A percentile compares a stretch with the other conserved stretches of the same genome.
phyloP scores from a whole-genome alignment of 2,888 invertebrate genomes.

The Scaptomyza tumidula region DNA sequence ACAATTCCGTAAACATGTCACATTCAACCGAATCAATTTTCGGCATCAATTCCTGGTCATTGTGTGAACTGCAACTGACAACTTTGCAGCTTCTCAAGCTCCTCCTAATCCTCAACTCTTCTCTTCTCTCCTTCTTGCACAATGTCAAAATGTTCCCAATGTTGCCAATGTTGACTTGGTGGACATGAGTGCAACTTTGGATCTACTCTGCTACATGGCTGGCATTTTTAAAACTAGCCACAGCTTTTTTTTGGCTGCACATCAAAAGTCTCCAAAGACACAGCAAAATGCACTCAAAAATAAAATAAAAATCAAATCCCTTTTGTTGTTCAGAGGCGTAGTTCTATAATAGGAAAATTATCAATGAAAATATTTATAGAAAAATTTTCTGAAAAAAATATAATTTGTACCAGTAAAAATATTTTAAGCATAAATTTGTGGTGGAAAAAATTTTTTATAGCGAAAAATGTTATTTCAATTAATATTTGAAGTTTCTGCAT shows the following conservation, averaged over 20 bases:
- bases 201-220: constrained; percentile 42
- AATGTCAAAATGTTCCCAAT: constrained; percentile 1
- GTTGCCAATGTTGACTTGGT: constrained; percentile 8
- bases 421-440: too few relatives aligned
- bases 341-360: background rate
- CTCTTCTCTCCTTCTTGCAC: constrained; percentile 5
- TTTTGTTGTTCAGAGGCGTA: constrained; percentile 16
- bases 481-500: too few relatives aligned
- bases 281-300: constrained; percentile 31
- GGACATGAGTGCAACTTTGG: constrained; percentile 25
- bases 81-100: constrained; percentile 31
- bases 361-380: too few relatives aligned
- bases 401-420: too few relatives aligned
- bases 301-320: constrained; percentile 38
- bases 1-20: constrained; percentile 82
- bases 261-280: constrained; percentile 65
- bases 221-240: constrained; percentile 70
- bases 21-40: constrained; percentile 83
- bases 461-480: too few relatives aligned
- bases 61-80: constrained; percentile 70
- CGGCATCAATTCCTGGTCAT: constrained; percentile 79
- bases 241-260: constrained; percentile 42
- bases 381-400: too few relatives aligned
- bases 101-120: constrained; percentile 4
- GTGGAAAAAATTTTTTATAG: too few relatives aligned